Evolutionary conservation across 2,113 vertebrate genomes (phyloP), one percentile per base, ranked within the genome.

Genomic region (Ceyx margarethae): DNA sequence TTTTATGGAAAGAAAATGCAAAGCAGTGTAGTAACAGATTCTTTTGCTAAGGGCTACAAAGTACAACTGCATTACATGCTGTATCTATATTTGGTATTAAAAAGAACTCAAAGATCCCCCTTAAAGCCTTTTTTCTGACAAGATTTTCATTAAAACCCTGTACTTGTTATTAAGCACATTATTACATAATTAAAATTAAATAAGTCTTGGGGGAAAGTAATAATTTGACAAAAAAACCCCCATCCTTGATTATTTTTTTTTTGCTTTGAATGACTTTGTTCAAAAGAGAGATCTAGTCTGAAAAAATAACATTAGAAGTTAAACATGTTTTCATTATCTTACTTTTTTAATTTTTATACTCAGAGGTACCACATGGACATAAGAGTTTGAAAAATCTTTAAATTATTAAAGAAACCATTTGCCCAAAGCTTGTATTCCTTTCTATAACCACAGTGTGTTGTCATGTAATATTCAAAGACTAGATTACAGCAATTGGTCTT

Each of bases 111-210:
- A 78, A 88, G 75, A 58, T 86, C 25, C 37, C 62, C 76, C 79
- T 94, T 85, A 91, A 85, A 94, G 85, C 43, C 65, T 89, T 90
- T 89, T 82, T 73, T 64, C 78, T 78, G 48, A 92, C 76, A 91
- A 85, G 85, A 58, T 88, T 94, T 95, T 95, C 80, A 88, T 94
- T 94, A 94, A 94, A 94, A 72, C 21, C 8, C 42, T 43, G 69
- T 42, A 85, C 82, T 86, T 93, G 61, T 84, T 93, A 94, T 94
- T 95, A 95, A 92, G 68, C 72, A 94, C 19, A 72, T 94, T 93
- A 95, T 79, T 91, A 72, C 40, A 78, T 85, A 93, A 95, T 95
- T 94, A 95, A 96, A 95, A 94, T 94, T 94, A 91, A 93, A 64
- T 91, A 89, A 94, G 64, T 91, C 91, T 94, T 92, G 72, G 26